Percentiles rank a stretch among this genome's conserved stretches.
These are phyloP conservation scores for Adela reaumurella DNA, from an alignment of 2,888 invertebrate genomes.

Conservation along the genomic window DNA sequence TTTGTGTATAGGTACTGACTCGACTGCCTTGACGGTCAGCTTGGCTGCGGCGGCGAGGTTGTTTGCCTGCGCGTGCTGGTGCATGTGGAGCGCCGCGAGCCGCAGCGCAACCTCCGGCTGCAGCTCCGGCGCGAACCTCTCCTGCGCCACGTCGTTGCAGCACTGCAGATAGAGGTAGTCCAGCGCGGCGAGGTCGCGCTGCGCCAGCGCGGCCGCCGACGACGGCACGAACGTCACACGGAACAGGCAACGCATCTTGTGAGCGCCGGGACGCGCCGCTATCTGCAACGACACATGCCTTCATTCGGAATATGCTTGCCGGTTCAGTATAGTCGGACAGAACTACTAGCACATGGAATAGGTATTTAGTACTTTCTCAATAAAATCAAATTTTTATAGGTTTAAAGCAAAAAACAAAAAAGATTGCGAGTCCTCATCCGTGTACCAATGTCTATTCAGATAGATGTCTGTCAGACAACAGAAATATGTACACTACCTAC, in stretches of 20 bases:
- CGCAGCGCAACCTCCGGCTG: constrained; percentile 74
- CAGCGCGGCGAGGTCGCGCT: constrained; percentile 78
- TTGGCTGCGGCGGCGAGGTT: constrained; percentile 72
- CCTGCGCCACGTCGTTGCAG: constrained; percentile 91
- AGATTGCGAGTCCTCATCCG: too few species aligned
- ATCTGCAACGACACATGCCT: too few species aligned
- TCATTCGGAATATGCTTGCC: too few species aligned
- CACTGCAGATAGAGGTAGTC: constrained; percentile 90
- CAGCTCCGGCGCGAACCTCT: constrained; percentile 76
- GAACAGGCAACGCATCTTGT: constrained; percentile 85
- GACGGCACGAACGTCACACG: constrained; percentile 86
- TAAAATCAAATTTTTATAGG: too few species aligned
- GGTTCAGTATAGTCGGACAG: too few species aligned
- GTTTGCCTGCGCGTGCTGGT: constrained; percentile 82
- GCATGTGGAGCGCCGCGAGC: constrained; percentile 85
- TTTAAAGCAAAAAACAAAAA: too few species aligned
- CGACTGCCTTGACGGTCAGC: constrained; percentile 79
- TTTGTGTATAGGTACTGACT: constrained; percentile 72
- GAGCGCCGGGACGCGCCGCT: constrained; percentile 85
- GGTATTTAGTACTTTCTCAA: too few species aligned
- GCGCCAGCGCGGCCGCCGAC: constrained; percentile 79
- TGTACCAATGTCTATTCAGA: too few species aligned
- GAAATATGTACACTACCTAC: too few species aligned
- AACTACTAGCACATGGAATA: too few species aligned
- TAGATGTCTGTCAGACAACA: too few species aligned